Evolutionary conservation across 1,140 invertebrate genomes (phyloP), one percentile per base, ranked within the genome.

Genomic region (Macrocentrus cingulum): DNA sequence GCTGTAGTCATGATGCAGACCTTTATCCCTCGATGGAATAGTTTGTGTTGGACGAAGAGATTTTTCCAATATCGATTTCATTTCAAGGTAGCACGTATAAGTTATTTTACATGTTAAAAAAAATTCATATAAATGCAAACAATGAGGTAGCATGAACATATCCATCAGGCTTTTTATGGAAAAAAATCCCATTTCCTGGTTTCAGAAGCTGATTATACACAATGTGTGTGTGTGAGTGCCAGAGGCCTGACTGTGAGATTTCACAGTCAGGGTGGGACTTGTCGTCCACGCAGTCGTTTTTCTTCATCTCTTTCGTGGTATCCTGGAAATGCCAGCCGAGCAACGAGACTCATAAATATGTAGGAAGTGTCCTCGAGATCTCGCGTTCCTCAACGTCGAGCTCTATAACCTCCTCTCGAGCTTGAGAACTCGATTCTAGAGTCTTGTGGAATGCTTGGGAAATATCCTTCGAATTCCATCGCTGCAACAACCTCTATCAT

Each of bases 271-370:
- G 29, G 41, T n/a, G n/a, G n/a, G n/a, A n/a, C n/a, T n/a, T n/a
- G n/a, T 51, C 41, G 22, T 25, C 22, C 11, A 48, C 22, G 29
- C 5, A 9, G 22, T 16, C 45, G 19, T 48, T 25, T 11, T 15
- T 45, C 42, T 45, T 45, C 45, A 48, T 23, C 22, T 53, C 19
- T 16, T 51, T 56, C n/a, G 50, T 48, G 16, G 59, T 63, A 18
- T 50, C 23, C 23, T 9, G 15, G 39, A 60, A 51, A 59, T 62
- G 45, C 13, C 19, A 29, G 11, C 5, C 39, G 22, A 22, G 49
- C 34, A 13, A 53, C 13, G 41, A n/a, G n/a, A 44, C 37, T 59
- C 29, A 50, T 62, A 58, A 64, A 62, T 62, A 62, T 62, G 56
- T 58, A 62, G 42, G 37, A 56, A 59, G 41, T 53, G 37, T 51